Evolutionary conservation across 2,113 vertebrate species (phyloP).

Genomic region (Gymnocephalus cernua): DNA sequence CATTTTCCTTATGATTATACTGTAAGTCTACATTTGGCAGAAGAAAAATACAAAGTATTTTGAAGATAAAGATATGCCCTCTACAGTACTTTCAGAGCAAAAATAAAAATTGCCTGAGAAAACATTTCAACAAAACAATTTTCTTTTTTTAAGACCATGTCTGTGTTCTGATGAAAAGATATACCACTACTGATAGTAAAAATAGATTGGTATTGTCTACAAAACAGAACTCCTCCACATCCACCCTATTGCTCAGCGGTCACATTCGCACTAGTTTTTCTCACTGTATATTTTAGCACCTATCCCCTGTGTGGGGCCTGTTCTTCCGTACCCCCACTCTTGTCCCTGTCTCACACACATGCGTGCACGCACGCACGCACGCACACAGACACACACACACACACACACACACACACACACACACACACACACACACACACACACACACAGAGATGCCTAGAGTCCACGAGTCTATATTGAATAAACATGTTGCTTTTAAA

Average conservation of each 20-base stretch:
- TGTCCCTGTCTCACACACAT: not conserved
- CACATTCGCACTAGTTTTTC: constrained; percentile 79
- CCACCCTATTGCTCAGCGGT: constrained; percentile 72
- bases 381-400: constrained; percentile 14
- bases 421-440: constrained; percentile 27
- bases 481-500: constrained; percentile 68
- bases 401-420: constrained; percentile 12
- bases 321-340: constrained; percentile 60
- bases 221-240: constrained; percentile 46
- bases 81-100: not conserved
- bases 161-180: constrained; percentile 38
- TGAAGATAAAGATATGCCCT: constrained; percentile 4
- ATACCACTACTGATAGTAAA: constrained; percentile 41
- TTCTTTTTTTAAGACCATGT: constrained; percentile 20
- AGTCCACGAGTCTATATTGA: constrained; percentile 49
- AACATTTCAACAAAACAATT: constrained; percentile 20
- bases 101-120: not conserved
- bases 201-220: constrained; percentile 72
- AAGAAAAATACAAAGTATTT: not conserved
- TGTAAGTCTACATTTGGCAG: no score
- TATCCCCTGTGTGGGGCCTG: constrained; percentile 68
- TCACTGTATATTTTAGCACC: constrained; percentile 86
- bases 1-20: not conserved
- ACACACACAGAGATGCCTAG: constrained; percentile 15
- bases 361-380: constrained; percentile 9